These are phyloP conservation scores for Zophobas atratus DNA, from an alignment of 1,140 invertebrate genomes.

Conservation along the genomic window DNA sequence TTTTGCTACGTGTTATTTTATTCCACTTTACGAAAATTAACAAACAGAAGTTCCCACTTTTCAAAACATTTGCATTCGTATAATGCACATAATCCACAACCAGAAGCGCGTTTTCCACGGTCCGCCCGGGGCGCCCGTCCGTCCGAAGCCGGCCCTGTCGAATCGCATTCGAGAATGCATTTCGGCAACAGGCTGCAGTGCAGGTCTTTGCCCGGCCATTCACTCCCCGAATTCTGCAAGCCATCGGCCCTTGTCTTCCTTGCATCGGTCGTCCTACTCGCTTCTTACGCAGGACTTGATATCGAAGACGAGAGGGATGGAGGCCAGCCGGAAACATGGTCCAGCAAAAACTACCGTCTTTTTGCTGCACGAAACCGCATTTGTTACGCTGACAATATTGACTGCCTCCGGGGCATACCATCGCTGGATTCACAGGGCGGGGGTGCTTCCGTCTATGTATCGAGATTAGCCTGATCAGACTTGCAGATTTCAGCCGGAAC, in stretches of 20 bases:
- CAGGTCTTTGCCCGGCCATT: constrained; percentile 62
- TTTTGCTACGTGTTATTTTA: no score
- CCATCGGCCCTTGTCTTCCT: constrained; percentile 52
- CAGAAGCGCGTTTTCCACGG: no score
- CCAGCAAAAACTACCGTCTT: constrained; percentile 54
- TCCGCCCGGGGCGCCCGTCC: no score
- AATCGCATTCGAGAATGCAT: constrained; percentile 54
- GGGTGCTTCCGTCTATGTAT: neutral
- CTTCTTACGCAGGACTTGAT: constrained; percentile 1
- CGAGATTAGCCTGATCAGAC: neutral
- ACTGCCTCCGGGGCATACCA: neutral
- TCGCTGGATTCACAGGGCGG: neutral
- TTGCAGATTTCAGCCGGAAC: no score
- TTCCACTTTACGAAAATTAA: no score
- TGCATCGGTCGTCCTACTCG: constrained; percentile 45
- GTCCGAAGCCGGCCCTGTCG: no score
- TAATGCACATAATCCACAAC: no score
- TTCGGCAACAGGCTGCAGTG: constrained; percentile 47
- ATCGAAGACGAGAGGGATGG: constrained; percentile 43
- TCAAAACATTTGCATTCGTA: no score
- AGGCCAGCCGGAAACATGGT: constrained; percentile 59
- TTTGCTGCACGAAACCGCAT: constrained; percentile 24
- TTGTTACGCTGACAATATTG: constrained; percentile 34
- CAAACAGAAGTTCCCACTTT: no score
- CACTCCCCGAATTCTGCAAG: constrained; percentile 60